Evolutionary conservation across 2,797 vertebrate genomes (phyloP), one percentile per base, ranked within the genome.

Genomic region (Podargus strigoides): DNA sequence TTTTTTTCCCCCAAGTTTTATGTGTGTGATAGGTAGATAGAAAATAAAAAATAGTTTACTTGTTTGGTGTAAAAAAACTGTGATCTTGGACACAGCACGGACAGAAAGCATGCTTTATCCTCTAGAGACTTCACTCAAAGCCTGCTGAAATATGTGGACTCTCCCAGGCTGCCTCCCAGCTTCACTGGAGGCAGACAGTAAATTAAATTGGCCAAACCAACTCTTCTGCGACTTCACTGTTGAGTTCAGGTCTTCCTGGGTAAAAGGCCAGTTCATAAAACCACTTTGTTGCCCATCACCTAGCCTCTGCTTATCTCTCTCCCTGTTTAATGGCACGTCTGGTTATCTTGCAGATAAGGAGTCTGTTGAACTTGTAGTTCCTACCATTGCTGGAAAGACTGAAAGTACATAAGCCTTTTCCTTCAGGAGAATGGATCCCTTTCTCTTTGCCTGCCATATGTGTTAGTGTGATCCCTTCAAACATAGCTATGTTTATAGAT

Each of bases 191-290:
- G 15, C 81, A 94, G 60, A 22, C 46, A 44, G 36, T 39, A 73
- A 84, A 60, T 39, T 69, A 66, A 81, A 87, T 37, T 44, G 52
- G 37, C 84, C 58, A 58, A 56, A 68, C 13, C 12, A 62, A 52
- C 15, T 44, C 62, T 78, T 68, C 16, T 3, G 15, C 0, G 3
- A 83, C 50, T 77, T 89, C 34, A 14, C 21, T 41, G 46, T 49
- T 49, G 56, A 78, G 47, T 64, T 92, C 36, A 12, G 67, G 62
- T 73, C 76, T 66, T 85, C 50, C 49, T 69, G 67, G 28, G 76
- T 73, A 81, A 85, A 92, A 90, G 55, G 22, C 47, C 69, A 59
- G 53, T 73, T 91, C 76, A 16, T 24, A 21, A 90, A 88, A 63
- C 39, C 50, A 8, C 23, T 81, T 68, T 36, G 44, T 78, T 78